Conservation (phyloP, 2,113 vertebrate species). For the Bufo bufo region DNA sequence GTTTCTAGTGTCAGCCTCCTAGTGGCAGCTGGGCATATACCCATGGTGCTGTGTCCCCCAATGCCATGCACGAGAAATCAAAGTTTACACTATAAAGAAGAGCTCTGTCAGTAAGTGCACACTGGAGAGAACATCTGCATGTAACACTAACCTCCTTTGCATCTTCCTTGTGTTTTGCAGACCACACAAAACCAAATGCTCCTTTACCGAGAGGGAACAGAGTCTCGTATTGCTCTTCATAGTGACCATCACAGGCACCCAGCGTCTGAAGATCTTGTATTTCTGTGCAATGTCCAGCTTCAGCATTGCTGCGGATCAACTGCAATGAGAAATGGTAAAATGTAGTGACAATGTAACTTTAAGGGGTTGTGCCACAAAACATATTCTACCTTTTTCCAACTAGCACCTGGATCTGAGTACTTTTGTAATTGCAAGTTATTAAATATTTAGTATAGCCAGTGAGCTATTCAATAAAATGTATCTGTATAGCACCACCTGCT, state of each 20-base stretch:
- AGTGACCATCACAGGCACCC: constrained; percentile 85
- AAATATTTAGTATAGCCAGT: too few species aligned
- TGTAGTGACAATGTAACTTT: neutral
- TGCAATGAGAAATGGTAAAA: neutral
- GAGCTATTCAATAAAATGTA: too few species aligned
- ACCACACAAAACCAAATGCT: constrained; percentile 94
- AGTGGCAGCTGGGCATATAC: too few species aligned
- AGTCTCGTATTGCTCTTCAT: constrained; percentile 79
- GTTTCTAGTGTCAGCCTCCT: too few species aligned
- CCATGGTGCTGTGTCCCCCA: too few species aligned
- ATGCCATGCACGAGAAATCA: too few species aligned
- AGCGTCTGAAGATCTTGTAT: constrained; percentile 78
- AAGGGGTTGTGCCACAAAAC: too few species aligned
- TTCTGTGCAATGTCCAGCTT: constrained; percentile 49
- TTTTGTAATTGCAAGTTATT: too few species aligned
- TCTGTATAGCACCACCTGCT: too few species aligned
- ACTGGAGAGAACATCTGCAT: neutral
- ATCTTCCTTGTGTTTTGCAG: constrained; percentile 72
- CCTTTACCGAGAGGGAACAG: constrained; percentile 84
- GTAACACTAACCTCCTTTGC: constrained; percentile 76
- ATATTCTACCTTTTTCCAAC: too few species aligned
- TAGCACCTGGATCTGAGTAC: too few species aligned
- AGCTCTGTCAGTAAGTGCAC: neutral
- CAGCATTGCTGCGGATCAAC: constrained; percentile 52
- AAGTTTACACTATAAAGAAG: neutral